These are phyloP conservation scores for Propithecus perrieri DNA, from an alignment of 2,797 vertebrate species.

Conservation along the genomic window DNA sequence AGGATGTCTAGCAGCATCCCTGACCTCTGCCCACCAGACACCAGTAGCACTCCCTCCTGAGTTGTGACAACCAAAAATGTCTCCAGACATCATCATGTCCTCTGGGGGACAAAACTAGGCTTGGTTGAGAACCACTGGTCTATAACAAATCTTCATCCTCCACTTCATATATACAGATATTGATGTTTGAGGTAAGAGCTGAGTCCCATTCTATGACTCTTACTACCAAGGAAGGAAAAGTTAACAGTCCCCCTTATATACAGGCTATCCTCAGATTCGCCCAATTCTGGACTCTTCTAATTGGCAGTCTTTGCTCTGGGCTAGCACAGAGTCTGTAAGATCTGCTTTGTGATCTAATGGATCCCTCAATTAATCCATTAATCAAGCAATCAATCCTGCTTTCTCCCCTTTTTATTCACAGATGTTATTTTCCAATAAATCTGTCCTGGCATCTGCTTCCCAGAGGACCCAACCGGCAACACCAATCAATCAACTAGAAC, in stretches of 20 bases:
- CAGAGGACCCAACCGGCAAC: background rate
- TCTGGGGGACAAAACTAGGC: background rate
- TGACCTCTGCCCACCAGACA: background rate
- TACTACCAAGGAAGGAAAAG: background rate
- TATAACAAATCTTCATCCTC: background rate
- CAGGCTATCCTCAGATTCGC: background rate
- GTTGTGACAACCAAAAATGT: background rate
- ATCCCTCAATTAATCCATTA: background rate
- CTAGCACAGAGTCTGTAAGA: background rate
- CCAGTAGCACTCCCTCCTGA: background rate
- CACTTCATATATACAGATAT: background rate
- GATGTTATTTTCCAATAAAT: background rate
- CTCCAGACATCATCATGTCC: background rate
- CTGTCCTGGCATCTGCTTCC: background rate
- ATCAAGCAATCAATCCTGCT: background rate
- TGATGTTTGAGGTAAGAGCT: background rate
- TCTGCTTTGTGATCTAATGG: background rate
- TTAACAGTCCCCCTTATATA: background rate
- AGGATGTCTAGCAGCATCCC: background rate
- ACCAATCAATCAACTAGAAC: background rate
- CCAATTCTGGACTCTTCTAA: background rate
- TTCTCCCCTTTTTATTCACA: background rate
- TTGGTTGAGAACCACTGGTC: background rate
- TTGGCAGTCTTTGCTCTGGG: background rate
- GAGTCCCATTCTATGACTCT: background rate